Conservation (phyloP, 2,113 vertebrate genomes). For the Eonycteris spelaea region DNA sequence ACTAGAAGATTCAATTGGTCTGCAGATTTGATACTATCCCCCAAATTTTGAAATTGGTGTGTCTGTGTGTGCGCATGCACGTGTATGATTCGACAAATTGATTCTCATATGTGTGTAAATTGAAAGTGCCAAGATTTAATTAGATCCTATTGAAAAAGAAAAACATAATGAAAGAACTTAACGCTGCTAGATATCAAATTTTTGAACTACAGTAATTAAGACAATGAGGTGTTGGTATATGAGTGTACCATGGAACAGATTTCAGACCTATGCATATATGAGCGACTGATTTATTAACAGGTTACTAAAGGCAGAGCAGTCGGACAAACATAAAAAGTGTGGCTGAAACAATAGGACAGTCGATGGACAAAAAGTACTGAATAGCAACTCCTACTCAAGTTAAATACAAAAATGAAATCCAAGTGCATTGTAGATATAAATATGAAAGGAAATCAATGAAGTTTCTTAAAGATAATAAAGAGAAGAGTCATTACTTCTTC, state of each 20-base stretch:
- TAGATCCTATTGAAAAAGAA: background rate
- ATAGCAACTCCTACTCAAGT: background rate
- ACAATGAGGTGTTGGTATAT: background rate
- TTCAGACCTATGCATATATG: background rate
- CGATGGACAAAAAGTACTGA: background rate
- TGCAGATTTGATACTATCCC: background rate
- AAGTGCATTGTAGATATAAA: background rate
- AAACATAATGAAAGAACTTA: background rate
- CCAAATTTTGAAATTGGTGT: background rate
- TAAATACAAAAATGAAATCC: background rate
- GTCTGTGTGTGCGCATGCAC: background rate
- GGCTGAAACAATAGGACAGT: background rate
- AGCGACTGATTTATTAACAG: background rate
- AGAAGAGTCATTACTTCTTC: background rate
- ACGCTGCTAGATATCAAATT: background rate
- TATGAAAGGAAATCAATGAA: background rate
- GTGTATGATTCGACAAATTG: background rate
- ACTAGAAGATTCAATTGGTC: background rate
- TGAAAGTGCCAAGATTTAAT: background rate
- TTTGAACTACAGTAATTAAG: background rate
- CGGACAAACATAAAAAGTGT: background rate
- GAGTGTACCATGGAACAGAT: background rate
- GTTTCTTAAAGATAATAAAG: background rate
- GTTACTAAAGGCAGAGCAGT: background rate
- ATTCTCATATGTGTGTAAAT: background rate